phyloP scores from a whole-genome alignment of 1,140 invertebrate species.

The Carposina sasakii region DNA sequence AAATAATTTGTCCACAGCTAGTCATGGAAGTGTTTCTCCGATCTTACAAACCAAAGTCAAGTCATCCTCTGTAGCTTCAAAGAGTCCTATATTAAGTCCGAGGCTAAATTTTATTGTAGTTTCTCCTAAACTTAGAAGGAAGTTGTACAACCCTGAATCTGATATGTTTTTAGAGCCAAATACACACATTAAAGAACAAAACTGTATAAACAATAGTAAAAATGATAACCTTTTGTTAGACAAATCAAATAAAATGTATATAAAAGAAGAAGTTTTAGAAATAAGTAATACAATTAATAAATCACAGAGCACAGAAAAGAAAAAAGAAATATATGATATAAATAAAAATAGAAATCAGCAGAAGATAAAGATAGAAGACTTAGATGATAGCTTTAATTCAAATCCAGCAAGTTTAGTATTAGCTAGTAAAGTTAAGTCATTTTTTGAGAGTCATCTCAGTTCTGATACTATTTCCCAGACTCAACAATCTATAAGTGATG shows the following conservation, averaged over 20 bases:
- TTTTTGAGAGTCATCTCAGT: constrained; percentile 45
- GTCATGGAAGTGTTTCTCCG: constrained; percentile 12
- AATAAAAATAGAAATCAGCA: constrained; percentile 7
- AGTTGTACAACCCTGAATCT: constrained; percentile 24
- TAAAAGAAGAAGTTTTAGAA: constrained; percentile 16
- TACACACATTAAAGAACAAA: background rate
- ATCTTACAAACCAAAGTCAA: constrained; percentile 9
- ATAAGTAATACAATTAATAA: too few relatives aligned
- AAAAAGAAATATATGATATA: constrained; percentile 1
- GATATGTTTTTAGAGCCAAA: background rate
- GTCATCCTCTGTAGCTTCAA: background rate
- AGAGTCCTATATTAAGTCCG: constrained; percentile 30
- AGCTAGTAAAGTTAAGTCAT: constrained; percentile 42
- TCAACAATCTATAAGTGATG: constrained; percentile 47
- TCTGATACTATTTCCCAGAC: constrained; percentile 38
- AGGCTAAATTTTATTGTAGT: constrained; percentile 23
- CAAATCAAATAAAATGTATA: background rate
- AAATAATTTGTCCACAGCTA: constrained; percentile 5
- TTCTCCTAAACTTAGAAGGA: constrained; percentile 38
- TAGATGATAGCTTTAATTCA: constrained; percentile 8
- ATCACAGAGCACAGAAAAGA: too few relatives aligned
- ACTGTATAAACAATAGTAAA: background rate
- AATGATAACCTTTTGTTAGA: too few relatives aligned
- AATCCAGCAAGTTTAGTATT: constrained; percentile 21
- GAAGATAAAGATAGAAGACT: background rate